These are phyloP conservation scores for Drosophila lacertosa DNA, from an alignment of 1,140 invertebrate species.

Conservation along the genomic window DNA sequence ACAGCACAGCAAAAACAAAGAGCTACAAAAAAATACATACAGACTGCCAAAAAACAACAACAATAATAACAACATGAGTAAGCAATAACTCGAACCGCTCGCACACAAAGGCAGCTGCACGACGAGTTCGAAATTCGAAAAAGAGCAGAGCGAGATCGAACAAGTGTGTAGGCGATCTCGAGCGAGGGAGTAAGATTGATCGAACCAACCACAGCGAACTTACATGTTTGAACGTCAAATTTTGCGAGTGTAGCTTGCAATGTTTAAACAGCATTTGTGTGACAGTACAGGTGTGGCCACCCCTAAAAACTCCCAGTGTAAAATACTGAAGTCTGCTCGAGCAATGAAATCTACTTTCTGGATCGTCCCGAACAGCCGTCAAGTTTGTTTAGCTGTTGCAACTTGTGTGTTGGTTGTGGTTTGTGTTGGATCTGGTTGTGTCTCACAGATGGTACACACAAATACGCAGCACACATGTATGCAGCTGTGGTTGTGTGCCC, in stretches of 20 bases:
- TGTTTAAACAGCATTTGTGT: background rate
- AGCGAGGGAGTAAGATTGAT: background rate
- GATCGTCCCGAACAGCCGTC: constrained; percentile 6
- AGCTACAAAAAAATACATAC: constrained; percentile 4
- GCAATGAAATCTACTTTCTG: background rate
- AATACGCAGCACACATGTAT: constrained; percentile 4
- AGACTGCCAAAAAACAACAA: constrained; percentile 32
- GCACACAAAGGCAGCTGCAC: constrained; percentile 29
- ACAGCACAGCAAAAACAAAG: constrained; percentile 39
- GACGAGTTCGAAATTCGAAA: constrained; percentile 63
- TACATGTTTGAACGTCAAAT: constrained; percentile 1
- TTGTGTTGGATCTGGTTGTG: constrained; percentile 27
- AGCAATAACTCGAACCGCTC: constrained; percentile 35
- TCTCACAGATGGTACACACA: constrained; percentile 4
- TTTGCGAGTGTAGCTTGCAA: background rate
- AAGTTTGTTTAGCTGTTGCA: constrained; percentile 3
- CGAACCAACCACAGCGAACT: constrained; percentile 13
- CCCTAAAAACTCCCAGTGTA: background rate
- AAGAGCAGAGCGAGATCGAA: constrained; percentile 26
- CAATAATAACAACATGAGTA: constrained; percentile 60
- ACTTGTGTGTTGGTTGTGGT: constrained; percentile 15
- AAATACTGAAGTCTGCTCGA: background rate
- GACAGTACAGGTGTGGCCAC: background rate
- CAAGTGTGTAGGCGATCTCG: background rate
- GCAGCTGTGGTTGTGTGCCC: constrained; percentile 4